Conservation (phyloP, 2,888 invertebrate genomes). For the Hemaris fuciformis region DNA sequence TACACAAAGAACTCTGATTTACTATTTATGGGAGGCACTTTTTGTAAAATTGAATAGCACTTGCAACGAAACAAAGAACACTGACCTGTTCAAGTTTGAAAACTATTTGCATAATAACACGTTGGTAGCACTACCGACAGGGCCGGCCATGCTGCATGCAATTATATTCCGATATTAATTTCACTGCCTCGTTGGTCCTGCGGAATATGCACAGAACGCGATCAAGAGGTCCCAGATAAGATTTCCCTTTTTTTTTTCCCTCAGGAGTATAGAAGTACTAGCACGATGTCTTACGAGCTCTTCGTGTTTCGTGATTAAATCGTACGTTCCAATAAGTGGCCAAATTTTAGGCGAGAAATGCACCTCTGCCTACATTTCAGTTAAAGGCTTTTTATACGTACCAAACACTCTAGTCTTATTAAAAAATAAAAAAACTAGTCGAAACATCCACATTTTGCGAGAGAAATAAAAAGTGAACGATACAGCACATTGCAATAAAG, state of each 20-base stretch:
- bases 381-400: too few relatives aligned
- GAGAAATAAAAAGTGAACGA: not conserved
- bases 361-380: too few relatives aligned
- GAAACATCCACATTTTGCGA: not conserved
- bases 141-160: slow-evolving; percentile 47
- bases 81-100: slow-evolving; percentile 49
- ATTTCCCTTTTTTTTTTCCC: too few relatives aligned
- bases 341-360: too few relatives aligned
- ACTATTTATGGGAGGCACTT: slow-evolving; percentile 35
- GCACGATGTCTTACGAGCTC: too few relatives aligned
- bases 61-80: slow-evolving; percentile 45
- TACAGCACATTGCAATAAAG: slow-evolving; percentile 13
- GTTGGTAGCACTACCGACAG: slow-evolving; percentile 33
- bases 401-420: too few relatives aligned
- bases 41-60: slow-evolving; percentile 46
- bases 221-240: too few relatives aligned
- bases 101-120: slow-evolving; percentile 70
- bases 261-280: too few relatives aligned
- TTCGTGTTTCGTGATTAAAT: too few relatives aligned
- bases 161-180: slow-evolving; percentile 67
- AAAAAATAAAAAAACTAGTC: not conserved
- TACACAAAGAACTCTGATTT: slow-evolving; percentile 15
- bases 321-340: too few relatives aligned
- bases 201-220: too few relatives aligned
- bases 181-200: too few relatives aligned